These are phyloP conservation scores for Characodon lateralis DNA, from an alignment of 2,797 vertebrate species.

Conservation along the genomic window DNA sequence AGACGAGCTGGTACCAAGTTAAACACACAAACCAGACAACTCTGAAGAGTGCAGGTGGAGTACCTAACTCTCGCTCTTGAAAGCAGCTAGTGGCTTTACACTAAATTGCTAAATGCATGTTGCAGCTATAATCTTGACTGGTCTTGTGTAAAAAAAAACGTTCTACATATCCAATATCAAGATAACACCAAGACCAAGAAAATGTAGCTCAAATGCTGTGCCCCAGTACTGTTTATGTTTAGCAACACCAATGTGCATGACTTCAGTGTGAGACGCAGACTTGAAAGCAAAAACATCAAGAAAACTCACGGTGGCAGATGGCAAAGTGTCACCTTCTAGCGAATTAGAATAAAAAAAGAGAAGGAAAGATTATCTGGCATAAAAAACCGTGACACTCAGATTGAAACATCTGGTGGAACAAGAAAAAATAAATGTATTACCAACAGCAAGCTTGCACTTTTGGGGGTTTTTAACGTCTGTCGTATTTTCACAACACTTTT, in stretches of 20 bases:
- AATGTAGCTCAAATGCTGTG: neutral
- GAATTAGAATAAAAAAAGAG: neutral
- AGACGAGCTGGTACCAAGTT: neutral
- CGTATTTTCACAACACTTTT: neutral
- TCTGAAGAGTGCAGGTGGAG: neutral
- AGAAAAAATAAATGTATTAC: neutral
- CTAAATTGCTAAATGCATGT: neutral
- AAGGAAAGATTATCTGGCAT: neutral
- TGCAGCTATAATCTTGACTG: neutral
- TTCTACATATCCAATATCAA: neutral
- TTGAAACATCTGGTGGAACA: neutral
- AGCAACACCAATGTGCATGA: neutral
- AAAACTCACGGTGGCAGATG: neutral
- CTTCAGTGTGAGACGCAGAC: neutral
- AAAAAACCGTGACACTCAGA: neutral
- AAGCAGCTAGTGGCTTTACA: neutral
- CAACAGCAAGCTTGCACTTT: neutral
- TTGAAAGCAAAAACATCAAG: slow-evolving; percentile 6
- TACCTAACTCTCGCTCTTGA: neutral
- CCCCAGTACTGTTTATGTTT: neutral
- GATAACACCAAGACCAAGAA: neutral
- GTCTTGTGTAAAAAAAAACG: neutral
- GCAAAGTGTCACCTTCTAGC: neutral
- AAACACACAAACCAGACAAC: neutral
- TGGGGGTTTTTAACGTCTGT: neutral